Percentiles rank a stretch among this genome's conserved stretches.
phyloP scores from a whole-genome alignment of 1,140 invertebrate species.

The Lutraria rhynchaena region DNA sequence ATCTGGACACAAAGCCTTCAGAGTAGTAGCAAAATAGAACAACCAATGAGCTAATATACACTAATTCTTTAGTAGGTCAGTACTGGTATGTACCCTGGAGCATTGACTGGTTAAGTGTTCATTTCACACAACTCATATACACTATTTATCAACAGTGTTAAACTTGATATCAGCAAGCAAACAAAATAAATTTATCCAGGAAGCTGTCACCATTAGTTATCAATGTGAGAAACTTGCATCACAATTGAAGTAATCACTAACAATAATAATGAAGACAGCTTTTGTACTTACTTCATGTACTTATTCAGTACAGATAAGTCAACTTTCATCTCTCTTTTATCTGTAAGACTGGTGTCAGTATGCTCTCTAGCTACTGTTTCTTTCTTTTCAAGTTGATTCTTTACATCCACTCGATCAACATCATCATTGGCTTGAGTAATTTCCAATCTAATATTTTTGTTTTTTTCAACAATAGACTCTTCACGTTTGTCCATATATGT shows the following conservation, averaged over 20 bases:
- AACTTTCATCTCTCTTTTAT: constrained; percentile 17
- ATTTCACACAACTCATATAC: too few species aligned
- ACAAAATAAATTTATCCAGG: too few species aligned
- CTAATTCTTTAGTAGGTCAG: too few species aligned
- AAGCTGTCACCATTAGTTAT: too few species aligned
- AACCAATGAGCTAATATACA: neutral
- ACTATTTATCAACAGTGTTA: too few species aligned
- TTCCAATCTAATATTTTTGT: constrained; percentile 11
- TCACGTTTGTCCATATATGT: constrained; percentile 43
- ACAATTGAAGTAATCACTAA: too few species aligned
- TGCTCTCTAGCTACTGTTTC: neutral
- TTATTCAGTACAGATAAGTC: constrained; percentile 47
- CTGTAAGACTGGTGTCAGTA: constrained; percentile 13
- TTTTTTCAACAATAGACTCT: constrained; percentile 35
- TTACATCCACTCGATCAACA: constrained; percentile 1
- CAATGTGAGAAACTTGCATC: too few species aligned
- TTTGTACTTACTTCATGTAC: constrained; percentile 47
- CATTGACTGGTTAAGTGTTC: too few species aligned
- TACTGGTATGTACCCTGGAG: too few species aligned
- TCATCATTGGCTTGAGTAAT: neutral
- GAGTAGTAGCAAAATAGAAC: neutral
- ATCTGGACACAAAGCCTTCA: neutral
- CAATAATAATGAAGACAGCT: too few species aligned
- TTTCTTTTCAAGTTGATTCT: neutral
- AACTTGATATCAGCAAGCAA: too few species aligned